Percentiles rank a stretch among this genome's conserved stretches.
phyloP scores from a whole-genome alignment of 1,140 invertebrate genomes.

The Leptinotarsa undecemlineata region DNA sequence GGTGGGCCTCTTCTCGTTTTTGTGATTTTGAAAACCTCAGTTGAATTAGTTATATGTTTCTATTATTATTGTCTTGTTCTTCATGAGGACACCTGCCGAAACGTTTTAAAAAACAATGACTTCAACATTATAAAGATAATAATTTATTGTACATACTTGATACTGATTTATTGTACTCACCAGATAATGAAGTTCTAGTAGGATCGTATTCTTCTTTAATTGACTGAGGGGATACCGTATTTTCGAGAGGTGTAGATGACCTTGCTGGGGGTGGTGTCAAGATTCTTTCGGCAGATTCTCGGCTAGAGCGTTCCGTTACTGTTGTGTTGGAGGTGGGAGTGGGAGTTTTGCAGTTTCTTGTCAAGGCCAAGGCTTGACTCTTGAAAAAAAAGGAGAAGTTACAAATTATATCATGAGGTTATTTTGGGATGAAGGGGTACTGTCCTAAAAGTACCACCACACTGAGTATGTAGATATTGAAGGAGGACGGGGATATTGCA shows the following conservation, averaged over 20 bases:
- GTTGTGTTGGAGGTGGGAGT: constrained; percentile 55
- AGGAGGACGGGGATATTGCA: no score
- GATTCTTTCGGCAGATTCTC: constrained; percentile 56
- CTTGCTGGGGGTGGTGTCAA: constrained; percentile 62
- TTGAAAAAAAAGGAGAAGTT: constrained; percentile 53
- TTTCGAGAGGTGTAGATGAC: constrained; percentile 58
- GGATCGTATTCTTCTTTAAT: constrained; percentile 48
- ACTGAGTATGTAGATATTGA: no score
- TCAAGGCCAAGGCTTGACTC: constrained; percentile 66
- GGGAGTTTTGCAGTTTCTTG: constrained; percentile 61
- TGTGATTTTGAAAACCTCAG: no score
- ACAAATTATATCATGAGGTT: neutral
- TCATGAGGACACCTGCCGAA: no score
- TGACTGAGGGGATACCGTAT: constrained; percentile 54
- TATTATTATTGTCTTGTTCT: no score
- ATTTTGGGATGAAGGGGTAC: no score
- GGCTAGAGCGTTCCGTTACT: constrained; percentile 43
- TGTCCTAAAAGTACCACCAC: no score
- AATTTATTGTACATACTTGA: neutral
- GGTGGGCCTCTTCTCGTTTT: no score
- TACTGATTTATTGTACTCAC: constrained; percentile 12
- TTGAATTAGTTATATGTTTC: no score
- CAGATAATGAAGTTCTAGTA: constrained; percentile 12
- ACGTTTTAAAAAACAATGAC: no score
- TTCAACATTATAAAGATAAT: no score